Base-by-base conservation (phyloP, 1,140 invertebrate species). In the Lepidurus apus region DNA sequence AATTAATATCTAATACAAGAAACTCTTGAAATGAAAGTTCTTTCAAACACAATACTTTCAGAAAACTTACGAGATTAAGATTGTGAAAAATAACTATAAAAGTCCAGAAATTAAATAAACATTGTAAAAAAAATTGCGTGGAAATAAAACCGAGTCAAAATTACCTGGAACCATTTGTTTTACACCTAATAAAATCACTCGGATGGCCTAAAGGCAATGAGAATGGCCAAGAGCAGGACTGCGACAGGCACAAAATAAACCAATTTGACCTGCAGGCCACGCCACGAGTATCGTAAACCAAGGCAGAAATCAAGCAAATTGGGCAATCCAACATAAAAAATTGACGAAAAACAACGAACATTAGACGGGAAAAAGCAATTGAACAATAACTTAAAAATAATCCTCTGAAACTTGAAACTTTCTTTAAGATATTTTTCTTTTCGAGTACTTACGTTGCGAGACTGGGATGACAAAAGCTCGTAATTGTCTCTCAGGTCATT, bases 401-500 rank as follows among this genome's bases (percentile, higher is more conserved):
- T 24, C 26, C 74, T 34, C 13, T 73, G 74, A 78, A 74, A 74
- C 21, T 21, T 78, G 42, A 43, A 44, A 8, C 10, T 17, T 9
- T 7, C 11, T 24, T 7, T 21, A 43, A 74, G 42, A 44, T 11
- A 11, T n/a, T 34, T 34, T 34, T 34, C 2, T 34, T 34, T 34
- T 34, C 2, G 34, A 75, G 44, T 26, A 65, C 74, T 78, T 80
- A 80, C 79, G 65, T 74, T 80, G 74, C 76, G 43, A 45, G 79
- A 74, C 74, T 80, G 79, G 43, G 77, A 79, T 43, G 79, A 80
- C 7, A 80, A 53, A 73, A 82, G 77, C 42, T 81, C 79, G 79
- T 83, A 85, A 74, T 85, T 83, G 13, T 82, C 80, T 7, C 82
- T 80, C 80, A 85, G 81, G 74, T 81, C 81, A 42, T 80, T 78